Conservation (phyloP, 1,140 invertebrate species). For the Tribolium castaneum region DNA sequence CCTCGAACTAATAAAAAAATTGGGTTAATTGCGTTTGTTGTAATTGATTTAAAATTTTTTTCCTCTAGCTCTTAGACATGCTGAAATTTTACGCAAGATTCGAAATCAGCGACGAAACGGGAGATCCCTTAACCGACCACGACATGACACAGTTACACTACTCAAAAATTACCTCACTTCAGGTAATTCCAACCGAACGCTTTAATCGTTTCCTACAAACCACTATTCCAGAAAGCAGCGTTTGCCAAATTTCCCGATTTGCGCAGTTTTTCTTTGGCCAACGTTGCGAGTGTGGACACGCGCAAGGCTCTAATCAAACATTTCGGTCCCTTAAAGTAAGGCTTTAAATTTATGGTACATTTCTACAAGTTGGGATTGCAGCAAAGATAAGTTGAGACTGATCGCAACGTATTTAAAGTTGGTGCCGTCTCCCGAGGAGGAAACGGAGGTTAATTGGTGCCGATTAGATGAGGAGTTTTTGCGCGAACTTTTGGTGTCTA, state of each 20-base stretch:
- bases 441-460: constrained; percentile 77
- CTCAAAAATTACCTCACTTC: constrained; percentile 87
- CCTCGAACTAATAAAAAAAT: background rate
- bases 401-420: constrained; percentile 90
- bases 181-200: constrained; percentile 69
- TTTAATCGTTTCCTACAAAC: background rate
- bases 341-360: too few relatives aligned
- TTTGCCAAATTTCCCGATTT: constrained; percentile 93
- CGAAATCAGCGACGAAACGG: constrained; percentile 97
- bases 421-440: constrained; percentile 80
- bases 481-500: constrained; percentile 82
- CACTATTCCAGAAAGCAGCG: constrained; percentile 81
- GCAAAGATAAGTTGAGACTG: constrained; percentile 82
- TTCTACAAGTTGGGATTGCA: constrained; percentile 61
- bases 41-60: constrained; percentile 47
- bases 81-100: constrained; percentile 97
- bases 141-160: constrained; percentile 96
- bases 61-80: constrained; percentile 90
- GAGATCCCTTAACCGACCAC: constrained; percentile 92
- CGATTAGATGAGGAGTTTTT: constrained; percentile 84
- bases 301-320: constrained; percentile 87
- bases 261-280: constrained; percentile 88
- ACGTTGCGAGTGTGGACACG: constrained; percentile 95
- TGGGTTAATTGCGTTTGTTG: background rate
- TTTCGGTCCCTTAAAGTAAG: constrained; percentile 81